Percentiles rank a stretch among this genome's conserved stretches.
Evolutionary conservation across 2,113 vertebrate species (phyloP).

Genomic region (Mystacornis crossleyi): DNA sequence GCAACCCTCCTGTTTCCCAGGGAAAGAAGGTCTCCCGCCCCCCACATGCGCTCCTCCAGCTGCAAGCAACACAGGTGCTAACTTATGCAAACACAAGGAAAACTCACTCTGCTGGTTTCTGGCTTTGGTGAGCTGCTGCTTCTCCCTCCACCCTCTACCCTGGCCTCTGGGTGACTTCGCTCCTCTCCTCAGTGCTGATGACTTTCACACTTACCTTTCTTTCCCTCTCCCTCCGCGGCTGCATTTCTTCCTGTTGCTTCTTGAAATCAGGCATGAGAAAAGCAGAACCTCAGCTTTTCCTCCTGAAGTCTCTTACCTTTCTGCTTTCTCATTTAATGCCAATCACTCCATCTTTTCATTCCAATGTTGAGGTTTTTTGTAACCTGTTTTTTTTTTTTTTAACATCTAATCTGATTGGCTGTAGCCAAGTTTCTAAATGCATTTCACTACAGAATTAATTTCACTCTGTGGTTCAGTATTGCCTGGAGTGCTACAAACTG

Average conservation of each 20-base stretch:
- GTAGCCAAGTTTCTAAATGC: background rate
- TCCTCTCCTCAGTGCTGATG: background rate
- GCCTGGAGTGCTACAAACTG: slow-evolving; percentile 18
- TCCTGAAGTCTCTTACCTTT: background rate
- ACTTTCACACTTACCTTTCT: background rate
- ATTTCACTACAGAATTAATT: background rate
- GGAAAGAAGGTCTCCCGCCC: background rate
- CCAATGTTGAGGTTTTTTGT: background rate
- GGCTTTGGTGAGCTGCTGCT: background rate
- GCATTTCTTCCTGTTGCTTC: background rate
- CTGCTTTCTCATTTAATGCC: background rate
- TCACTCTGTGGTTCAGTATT: background rate
- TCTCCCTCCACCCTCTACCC: background rate
- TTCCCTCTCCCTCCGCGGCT: background rate
- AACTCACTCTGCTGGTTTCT: slow-evolving; percentile 57
- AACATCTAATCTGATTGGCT: background rate
- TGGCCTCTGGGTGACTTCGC: background rate
- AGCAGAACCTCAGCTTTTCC: background rate
- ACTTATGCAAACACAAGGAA: slow-evolving; percentile 30
- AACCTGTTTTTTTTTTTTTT: background rate
- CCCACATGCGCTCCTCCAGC: background rate
- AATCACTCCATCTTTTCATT: background rate
- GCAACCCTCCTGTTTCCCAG: background rate
- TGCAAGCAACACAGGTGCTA: slow-evolving; percentile 63
- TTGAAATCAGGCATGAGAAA: background rate